phyloP scores from a whole-genome alignment of 2,797 vertebrate species.

The Gila robusta region DNA sequence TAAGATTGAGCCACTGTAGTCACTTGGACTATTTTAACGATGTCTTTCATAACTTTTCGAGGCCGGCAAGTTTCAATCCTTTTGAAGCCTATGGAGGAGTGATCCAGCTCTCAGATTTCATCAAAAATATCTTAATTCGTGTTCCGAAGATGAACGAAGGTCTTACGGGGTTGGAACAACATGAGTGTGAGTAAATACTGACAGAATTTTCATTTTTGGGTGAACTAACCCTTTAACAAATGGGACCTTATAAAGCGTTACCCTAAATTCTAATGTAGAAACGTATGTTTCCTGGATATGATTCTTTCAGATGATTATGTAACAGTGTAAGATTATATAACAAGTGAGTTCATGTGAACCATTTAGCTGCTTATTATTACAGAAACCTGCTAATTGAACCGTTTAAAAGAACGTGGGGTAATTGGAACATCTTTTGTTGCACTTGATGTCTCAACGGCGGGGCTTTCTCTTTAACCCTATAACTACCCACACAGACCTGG shows the following conservation, averaged over 20 bases:
- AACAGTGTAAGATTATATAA: not conserved
- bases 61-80: too few species aligned
- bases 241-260: not conserved
- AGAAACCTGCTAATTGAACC: not conserved
- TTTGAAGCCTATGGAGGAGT: too few species aligned
- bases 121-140: too few species aligned
- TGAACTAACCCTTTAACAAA: too few species aligned
- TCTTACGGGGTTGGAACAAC: too few species aligned
- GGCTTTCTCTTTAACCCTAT: conserved; percentile 11
- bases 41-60: too few species aligned
- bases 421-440: not conserved
- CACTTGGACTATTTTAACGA: too few species aligned
- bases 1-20: too few species aligned
- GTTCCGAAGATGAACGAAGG: too few species aligned
- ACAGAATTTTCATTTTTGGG: too few species aligned
- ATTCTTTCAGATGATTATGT: not conserved
- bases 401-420: not conserved
- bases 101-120: too few species aligned
- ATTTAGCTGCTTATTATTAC: not conserved
- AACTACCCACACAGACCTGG: not conserved
- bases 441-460: not conserved
- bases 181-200: too few species aligned
- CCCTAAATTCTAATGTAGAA: not conserved
- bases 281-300: not conserved
- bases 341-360: not conserved